These are phyloP conservation scores for Aelia acuminata DNA, from an alignment of 2,888 invertebrate species.

Conservation along the genomic window DNA sequence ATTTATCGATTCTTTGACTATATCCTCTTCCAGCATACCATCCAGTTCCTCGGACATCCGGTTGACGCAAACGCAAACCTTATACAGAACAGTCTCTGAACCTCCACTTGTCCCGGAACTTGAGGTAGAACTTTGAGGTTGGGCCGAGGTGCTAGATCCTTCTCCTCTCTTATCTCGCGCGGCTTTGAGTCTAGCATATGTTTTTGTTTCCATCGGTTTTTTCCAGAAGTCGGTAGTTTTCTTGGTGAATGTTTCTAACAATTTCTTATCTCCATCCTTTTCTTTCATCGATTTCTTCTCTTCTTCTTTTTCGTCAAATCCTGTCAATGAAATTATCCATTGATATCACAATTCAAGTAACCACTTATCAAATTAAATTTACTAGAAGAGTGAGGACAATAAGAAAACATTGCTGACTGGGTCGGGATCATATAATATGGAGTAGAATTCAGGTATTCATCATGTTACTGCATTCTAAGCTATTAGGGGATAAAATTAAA, in stretches of 20 bases:
- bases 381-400: no score
- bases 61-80: no score
- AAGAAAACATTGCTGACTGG: no score
- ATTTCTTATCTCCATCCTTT: not conserved
- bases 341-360: not conserved
- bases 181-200: not conserved
- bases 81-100: no score
- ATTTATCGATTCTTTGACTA: not conserved
- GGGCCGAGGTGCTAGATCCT: not conserved
- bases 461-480: no score
- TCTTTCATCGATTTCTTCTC: no score
- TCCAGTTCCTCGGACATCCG: not conserved
- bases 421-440: no score
- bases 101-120: not conserved
- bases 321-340: constrained; percentile 20
- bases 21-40: not conserved
- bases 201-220: no score
- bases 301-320: not conserved
- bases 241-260: not conserved
- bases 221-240: not conserved
- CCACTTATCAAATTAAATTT: not conserved
- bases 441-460: no score
- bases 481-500: no score
- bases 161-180: not conserved
- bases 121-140: not conserved